These are phyloP conservation scores for Diogma glabrata DNA, from an alignment of 2,888 invertebrate genomes.

Conservation along the genomic window DNA sequence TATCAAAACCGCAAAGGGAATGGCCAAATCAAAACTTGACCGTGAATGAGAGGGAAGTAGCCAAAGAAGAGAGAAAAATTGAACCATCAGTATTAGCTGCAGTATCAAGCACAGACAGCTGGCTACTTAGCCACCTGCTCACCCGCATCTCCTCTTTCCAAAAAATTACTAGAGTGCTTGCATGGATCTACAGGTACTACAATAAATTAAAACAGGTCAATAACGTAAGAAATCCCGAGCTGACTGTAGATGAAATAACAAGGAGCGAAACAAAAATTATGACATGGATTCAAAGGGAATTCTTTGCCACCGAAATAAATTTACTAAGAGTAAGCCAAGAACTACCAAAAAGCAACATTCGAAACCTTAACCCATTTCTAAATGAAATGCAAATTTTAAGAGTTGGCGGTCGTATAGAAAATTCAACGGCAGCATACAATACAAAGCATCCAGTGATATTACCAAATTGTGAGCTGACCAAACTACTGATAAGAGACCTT, in stretches of 20 bases:
- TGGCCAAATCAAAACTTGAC: too few relatives aligned
- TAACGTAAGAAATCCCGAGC: neutral
- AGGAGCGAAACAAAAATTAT: neutral
- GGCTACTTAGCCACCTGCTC: neutral
- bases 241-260: neutral
- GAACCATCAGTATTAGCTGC: neutral
- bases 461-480: neutral
- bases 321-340: too few relatives aligned
- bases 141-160: too few relatives aligned
- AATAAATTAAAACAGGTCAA: neutral
- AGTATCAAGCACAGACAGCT: neutral
- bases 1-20: neutral
- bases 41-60: too few relatives aligned
- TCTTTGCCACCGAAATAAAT: neutral
- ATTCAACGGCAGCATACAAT: neutral
- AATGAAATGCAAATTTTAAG: neutral
- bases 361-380: neutral
- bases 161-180: neutral
- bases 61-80: too few relatives aligned
- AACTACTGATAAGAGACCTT: neutral
- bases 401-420: neutral
- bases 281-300: neutral
- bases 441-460: constrained; percentile 1
- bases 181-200: neutral
- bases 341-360: neutral